These are phyloP conservation scores for Andrena camellia DNA, from an alignment of 2,888 invertebrate genomes.

Conservation along the genomic window DNA sequence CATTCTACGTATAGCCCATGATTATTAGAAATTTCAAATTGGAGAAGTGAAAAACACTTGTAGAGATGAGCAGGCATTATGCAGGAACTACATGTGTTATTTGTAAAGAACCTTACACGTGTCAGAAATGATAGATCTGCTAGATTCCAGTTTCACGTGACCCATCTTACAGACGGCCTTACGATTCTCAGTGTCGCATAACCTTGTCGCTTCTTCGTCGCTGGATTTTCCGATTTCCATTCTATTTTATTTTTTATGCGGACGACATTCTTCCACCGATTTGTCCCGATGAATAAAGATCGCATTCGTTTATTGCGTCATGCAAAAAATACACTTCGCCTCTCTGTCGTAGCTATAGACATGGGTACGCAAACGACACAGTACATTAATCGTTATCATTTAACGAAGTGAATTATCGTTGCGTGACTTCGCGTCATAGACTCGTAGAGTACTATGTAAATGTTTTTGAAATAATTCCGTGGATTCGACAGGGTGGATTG, in stretches of 20 bases:
- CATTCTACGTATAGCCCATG: not conserved
- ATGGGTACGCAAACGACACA: slow-evolving; percentile 1
- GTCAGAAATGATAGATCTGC: not conserved
- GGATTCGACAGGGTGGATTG: slow-evolving; percentile 25
- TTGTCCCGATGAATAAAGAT: slow-evolving; percentile 26
- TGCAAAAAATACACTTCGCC: not conserved
- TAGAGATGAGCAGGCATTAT: too few relatives aligned
- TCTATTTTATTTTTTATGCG: slow-evolving; percentile 17
- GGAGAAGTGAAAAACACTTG: not conserved
- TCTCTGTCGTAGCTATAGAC: not conserved
- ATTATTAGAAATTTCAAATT: slow-evolving; percentile 1
- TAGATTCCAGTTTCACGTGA: not conserved
- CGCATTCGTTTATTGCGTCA: slow-evolving; percentile 21
- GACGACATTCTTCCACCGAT: not conserved
- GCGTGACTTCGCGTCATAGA: not conserved
- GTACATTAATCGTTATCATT: slow-evolving; percentile 42
- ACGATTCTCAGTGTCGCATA: not conserved
- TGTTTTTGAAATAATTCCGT: slow-evolving; percentile 8
- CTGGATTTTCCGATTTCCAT: not conserved
- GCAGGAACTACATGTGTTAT: too few relatives aligned
- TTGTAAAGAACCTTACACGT: too few relatives aligned
- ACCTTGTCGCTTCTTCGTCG: not conserved
- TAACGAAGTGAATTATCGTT: slow-evolving; percentile 33
- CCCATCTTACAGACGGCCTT: not conserved
- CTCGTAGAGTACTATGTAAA: slow-evolving; percentile 19